Percentiles rank a stretch among this genome's conserved stretches.
Conservation (phyloP, 1,140 invertebrate species). For the Drosophila arizonae region DNA sequence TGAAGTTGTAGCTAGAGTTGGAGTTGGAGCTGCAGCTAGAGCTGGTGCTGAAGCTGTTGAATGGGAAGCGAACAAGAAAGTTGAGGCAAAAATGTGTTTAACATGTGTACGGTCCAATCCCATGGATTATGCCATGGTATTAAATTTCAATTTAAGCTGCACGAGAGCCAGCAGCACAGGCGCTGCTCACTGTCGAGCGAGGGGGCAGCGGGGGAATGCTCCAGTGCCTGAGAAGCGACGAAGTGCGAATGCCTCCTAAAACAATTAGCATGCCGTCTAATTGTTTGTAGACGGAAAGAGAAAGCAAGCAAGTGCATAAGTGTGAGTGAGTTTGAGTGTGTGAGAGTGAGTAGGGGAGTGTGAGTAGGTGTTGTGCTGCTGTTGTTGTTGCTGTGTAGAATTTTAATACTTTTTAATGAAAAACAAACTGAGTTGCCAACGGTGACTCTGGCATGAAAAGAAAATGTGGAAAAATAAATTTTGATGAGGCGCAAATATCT, state of each 20-base stretch:
- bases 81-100: constrained; percentile 69
- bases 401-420: constrained; percentile 76
- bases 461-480: constrained; percentile 59
- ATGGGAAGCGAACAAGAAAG: constrained; percentile 34
- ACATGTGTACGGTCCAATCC: constrained; percentile 73
- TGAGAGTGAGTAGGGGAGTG: neutral
- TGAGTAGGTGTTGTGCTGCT: neutral
- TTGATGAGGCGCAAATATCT: constrained; percentile 64
- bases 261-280: constrained; percentile 76
- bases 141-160: constrained; percentile 79
- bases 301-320: constrained; percentile 5
- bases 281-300: constrained; percentile 50
- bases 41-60: constrained; percentile 3
- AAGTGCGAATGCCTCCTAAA: constrained; percentile 75
- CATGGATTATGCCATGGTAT: constrained; percentile 58
- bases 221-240: constrained; percentile 61
- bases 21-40: neutral
- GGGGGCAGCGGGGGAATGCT: neutral
- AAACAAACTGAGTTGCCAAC: constrained; percentile 61
- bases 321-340: neutral
- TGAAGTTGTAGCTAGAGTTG: neutral
- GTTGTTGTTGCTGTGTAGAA: constrained; percentile 42
- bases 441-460: constrained; percentile 17
- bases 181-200: neutral
- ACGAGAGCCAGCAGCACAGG: constrained; percentile 31